These are phyloP conservation scores for Orchestia grillus DNA, from an alignment of 1,140 invertebrate species.

Conservation along the genomic window DNA sequence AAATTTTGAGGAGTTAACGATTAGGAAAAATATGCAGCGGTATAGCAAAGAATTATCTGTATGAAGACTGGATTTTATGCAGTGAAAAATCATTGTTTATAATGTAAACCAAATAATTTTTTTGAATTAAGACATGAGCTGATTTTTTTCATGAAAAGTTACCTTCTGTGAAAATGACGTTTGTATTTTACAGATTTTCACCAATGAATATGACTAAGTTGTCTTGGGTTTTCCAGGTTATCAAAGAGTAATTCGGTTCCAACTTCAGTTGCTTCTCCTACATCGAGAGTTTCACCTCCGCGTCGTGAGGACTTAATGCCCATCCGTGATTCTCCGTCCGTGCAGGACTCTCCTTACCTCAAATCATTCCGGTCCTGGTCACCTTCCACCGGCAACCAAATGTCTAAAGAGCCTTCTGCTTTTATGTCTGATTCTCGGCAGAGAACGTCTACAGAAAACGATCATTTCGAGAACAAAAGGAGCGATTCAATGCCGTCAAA, in stretches of 20 bases:
- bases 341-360: constrained; percentile 17
- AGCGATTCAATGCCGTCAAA: not conserved
- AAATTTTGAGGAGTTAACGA: too few relatives aligned
- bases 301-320: not conserved
- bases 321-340: not conserved
- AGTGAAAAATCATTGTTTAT: too few relatives aligned
- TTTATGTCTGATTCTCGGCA: not conserved
- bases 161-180: not conserved
- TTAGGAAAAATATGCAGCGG: too few relatives aligned
- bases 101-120: too few relatives aligned
- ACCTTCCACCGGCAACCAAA: not conserved
- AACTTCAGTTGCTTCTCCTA: not conserved
- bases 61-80: too few relatives aligned
- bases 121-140: too few relatives aligned
- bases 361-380: not conserved
- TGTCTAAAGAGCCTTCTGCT: not conserved
- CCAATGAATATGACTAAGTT: not conserved
- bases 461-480: not conserved
- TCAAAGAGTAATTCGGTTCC: not conserved
- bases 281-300: not conserved
- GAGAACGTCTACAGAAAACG: not conserved
- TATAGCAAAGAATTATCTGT: too few relatives aligned
- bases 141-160: not conserved
- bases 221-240: not conserved
- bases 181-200: not conserved